Base-by-base conservation (phyloP, 2,888 invertebrate genomes). In the Coelinius sp. region DNA sequence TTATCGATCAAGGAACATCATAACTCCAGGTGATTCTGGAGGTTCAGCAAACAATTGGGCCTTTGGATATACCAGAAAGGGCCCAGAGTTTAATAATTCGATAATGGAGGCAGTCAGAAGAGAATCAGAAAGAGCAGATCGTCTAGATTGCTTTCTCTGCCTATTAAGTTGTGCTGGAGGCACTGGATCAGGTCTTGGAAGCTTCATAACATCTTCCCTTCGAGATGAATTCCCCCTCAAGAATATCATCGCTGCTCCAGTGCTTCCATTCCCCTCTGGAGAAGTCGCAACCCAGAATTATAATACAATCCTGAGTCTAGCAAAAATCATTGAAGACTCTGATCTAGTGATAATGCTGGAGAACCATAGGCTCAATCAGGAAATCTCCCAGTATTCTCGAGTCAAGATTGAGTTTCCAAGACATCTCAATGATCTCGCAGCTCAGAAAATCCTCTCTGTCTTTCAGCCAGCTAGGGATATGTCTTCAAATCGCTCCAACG, bases 11-110 rank as follows among this genome's bases (percentile, higher is more conserved):
- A 82, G 81, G 74, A 89, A 88, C 81, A 76, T 89, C 59, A 82
- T 89, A 56, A 86, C 86, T 25, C 86, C 85, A 12, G 84, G 81
- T 64, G 87, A 85, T 24, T 87, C 86, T 24, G 88, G 88, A 14
- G 90, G 90, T 25, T 88, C 89, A 17, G 90, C 89, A 1, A 91
- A 91, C 77, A 91, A 91, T 82, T 90, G 90, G 90, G 90, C 90
- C 0, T 89, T 86, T 71, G 90, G 90, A 35, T 90, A 90, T 76
- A 79, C 79, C 2, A 79, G 80, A n/a, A 89, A 87, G 76, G 88
- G 89, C 44, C 80, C 83, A 35, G 79, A 87, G 49, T 71, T 90
- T 10, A 78, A 82, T 7, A 82, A 84, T 4, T 78, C 82, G 1
- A 81, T 89, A 27, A 68, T 89, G 56, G 88, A 90, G 49, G 79